Evolutionary conservation across 2,888 invertebrate species (phyloP), one percentile per base, ranked within the genome.

Genomic region (Alviniconcha strummeri): DNA sequence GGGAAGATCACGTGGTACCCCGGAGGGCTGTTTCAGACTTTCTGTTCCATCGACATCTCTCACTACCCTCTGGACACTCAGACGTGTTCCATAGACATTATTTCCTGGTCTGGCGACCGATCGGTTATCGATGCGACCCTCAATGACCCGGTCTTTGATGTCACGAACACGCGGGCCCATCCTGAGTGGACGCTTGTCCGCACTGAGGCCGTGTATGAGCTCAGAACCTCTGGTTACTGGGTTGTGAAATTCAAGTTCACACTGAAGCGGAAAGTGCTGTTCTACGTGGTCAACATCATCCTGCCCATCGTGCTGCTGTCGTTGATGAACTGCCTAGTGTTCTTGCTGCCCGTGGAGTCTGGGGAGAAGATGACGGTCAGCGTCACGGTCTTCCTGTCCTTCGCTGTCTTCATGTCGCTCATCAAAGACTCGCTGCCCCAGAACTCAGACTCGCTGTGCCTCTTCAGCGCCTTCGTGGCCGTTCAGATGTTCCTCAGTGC

Each of bases 361-460:
- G 81, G 81, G 7, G 81, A 82, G 54, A 82, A 82, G 75, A 82
- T 82, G 81, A 82, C 81, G 8, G 81, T 82, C 52, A 82, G 81
- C n/a, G 75, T 82, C 56, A 82, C 81, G 17, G 64, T 75, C 60
- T 82, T 82, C 13, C 64, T 82, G 17, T 75, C 81, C 64, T 82
- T 75, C 55, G 75, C 75, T 1, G 75, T 82, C 64, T 82, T 82
- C 75, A 52, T 75, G 64, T 75, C 75, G 3, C 13, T 82, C 75
- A 82, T 82, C 74, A 82, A 75, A 64, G 54, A 75, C 75, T 75
- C 81, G 4, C 75, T 82, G 17, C 81, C 81, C 13, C 75, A 57
- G 15, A 82, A 82, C 64, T 82, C 81, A 5, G 81, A 82, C 81
- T 55, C 81, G 0, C 52, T 75, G 17, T 82, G 81, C 11, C 75